Percentiles rank a stretch among this genome's conserved stretches.
phyloP scores from a whole-genome alignment of 2,888 invertebrate genomes.

The Mythimna loreyi region DNA sequence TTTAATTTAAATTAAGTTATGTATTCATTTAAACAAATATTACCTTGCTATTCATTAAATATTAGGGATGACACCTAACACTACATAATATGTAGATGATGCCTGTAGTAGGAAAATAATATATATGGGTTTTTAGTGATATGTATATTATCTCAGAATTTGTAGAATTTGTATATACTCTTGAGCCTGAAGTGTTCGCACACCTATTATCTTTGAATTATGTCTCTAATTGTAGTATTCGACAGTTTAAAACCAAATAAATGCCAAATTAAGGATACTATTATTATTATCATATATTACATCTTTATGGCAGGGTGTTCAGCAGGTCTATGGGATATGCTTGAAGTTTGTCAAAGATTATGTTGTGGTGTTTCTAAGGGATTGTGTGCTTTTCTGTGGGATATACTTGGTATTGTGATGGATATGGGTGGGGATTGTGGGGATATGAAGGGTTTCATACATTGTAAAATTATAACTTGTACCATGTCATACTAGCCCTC shows the following conservation, averaged over 20 bases:
- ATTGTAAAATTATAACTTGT: not conserved
- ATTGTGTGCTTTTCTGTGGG: not conserved
- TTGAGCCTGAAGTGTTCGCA: too few species aligned
- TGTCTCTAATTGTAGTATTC: too few species aligned
- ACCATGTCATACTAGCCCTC: not conserved
- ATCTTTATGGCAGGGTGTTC: not conserved
- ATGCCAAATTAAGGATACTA: not conserved
- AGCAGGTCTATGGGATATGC: not conserved
- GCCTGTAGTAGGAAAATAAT: not conserved
- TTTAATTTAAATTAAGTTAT: conserved; percentile 2
- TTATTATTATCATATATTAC: not conserved
- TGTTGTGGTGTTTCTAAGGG: not conserved
- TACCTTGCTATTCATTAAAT: not conserved
- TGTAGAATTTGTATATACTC: not conserved
- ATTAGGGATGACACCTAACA: not conserved
- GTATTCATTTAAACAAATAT: not conserved
- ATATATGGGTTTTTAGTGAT: not conserved
- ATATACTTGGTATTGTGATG: not conserved
- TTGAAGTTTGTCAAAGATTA: not conserved
- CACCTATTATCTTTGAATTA: too few species aligned
- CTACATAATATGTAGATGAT: not conserved
- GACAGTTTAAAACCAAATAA: too few species aligned
- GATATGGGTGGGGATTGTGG: not conserved
- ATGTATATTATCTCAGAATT: not conserved
- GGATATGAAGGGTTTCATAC: not conserved